A percentile compares a stretch with the other conserved stretches of the same genome.
These are phyloP conservation scores for Anodontia alba DNA, from an alignment of 2,888 invertebrate species.

Conservation along the genomic window DNA sequence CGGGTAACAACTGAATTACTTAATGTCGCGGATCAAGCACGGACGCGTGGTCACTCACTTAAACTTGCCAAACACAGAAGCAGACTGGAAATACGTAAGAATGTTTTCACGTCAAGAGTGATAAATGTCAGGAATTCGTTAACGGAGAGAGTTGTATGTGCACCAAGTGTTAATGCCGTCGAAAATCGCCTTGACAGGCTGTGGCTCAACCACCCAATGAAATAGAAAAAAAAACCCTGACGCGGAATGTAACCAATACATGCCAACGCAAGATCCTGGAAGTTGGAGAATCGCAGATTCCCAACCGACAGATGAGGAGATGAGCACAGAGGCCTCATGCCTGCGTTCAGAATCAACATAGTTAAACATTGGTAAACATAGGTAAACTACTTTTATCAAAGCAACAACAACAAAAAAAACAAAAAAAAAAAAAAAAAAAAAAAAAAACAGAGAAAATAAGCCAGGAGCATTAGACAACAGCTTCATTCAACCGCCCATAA, in stretches of 20 bases:
- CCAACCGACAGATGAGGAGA: constrained; percentile 1
- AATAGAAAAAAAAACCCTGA: constrained; percentile 4
- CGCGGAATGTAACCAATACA: background rate
- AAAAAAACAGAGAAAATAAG: no score
- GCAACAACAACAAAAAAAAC: background rate
- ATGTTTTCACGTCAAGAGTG: constrained; percentile 8
- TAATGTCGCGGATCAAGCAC: constrained; percentile 8
- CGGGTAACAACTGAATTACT: background rate
- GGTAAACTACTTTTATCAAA: no score
- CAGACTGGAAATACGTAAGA: background rate
- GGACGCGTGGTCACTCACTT: background rate
- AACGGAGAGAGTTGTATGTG: no score
- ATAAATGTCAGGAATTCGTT: background rate
- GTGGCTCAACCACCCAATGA: constrained; percentile 3
- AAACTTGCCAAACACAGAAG: background rate
- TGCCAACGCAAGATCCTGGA: background rate
- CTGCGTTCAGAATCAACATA: constrained; percentile 17
- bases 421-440: no score
- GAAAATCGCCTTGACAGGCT: constrained; percentile 9
- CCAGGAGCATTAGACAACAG: no score
- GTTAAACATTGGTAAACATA: constrained; percentile 10
- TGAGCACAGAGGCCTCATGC: constrained; percentile 9
- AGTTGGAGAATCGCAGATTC: background rate
- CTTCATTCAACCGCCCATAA: no score
- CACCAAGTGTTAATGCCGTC: background rate